Percentiles rank a stretch among this genome's conserved stretches.
Conservation (phyloP, 2,888 invertebrate species). For the Leptinotarsa haldemani region DNA sequence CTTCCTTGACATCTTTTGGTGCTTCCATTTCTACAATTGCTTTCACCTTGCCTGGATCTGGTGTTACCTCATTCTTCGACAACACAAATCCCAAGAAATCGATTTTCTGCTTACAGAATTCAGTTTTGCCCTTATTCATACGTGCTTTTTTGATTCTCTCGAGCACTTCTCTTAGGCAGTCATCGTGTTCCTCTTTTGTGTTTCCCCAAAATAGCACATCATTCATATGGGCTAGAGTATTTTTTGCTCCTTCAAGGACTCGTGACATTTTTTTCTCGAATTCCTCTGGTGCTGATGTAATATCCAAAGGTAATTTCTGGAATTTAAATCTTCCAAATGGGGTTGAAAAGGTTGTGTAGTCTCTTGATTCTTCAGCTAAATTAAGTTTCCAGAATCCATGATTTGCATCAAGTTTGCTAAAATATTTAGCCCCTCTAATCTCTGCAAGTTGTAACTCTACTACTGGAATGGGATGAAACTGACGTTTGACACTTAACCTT, state of each 20-base stretch:
- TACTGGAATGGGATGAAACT: constrained; percentile 26
- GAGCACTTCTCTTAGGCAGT: background rate
- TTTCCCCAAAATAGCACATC: background rate
- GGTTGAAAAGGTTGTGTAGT: constrained; percentile 27
- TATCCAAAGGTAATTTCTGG: background rate
- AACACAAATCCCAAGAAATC: too few species aligned
- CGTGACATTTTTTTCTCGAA: constrained; percentile 1
- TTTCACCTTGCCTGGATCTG: too few species aligned
- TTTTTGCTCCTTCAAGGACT: too few species aligned
- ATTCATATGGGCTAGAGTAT: background rate
- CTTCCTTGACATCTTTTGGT: too few species aligned
- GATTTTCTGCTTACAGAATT: too few species aligned
- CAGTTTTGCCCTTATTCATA: background rate
- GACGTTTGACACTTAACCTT: constrained; percentile 24
- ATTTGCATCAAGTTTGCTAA: constrained; percentile 31
- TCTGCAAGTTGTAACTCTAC: constrained; percentile 26
- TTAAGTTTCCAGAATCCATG: constrained; percentile 39
- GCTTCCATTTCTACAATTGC: too few species aligned
- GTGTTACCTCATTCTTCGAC: too few species aligned
- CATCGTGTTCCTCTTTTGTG: background rate
- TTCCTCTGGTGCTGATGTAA: constrained; percentile 5
- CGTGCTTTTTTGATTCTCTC: background rate
- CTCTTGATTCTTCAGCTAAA: constrained; percentile 17
- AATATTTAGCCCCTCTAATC: constrained; percentile 24
- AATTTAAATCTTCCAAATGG: constrained; percentile 33